Conservation (phyloP, 2,888 invertebrate genomes). For the Carterocephalus palaemon region DNA sequence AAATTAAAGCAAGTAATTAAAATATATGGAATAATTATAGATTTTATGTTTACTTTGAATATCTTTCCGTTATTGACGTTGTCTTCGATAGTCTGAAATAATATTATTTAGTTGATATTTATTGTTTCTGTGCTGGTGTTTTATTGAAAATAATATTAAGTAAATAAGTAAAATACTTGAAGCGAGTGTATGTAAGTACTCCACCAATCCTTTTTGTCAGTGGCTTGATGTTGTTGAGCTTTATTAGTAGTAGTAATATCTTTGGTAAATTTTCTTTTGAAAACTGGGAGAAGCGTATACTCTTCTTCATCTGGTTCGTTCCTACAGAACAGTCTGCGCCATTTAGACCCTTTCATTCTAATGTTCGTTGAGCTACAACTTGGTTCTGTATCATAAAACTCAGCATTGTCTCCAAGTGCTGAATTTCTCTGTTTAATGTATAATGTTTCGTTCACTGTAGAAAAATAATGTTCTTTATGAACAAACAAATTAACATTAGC, state of each 20-base stretch:
- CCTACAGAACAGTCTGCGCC: conserved; percentile 42
- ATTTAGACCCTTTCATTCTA: conserved; percentile 37
- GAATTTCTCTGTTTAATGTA: conserved; percentile 31
- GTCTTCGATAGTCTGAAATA: conserved; percentile 15
- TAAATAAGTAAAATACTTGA: conserved; percentile 37
- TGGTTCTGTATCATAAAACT: neutral
- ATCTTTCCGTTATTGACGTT: conserved; percentile 22
- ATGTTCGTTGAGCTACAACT: conserved; percentile 16
- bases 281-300: conserved; percentile 50
- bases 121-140: too few relatives aligned
- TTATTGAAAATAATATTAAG: too few relatives aligned
- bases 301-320: conserved; percentile 49
- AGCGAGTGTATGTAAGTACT: conserved; percentile 47
- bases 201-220: conserved; percentile 57
- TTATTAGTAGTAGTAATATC: too few relatives aligned
- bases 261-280: conserved; percentile 35
- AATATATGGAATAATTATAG: too few relatives aligned
- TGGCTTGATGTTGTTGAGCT: conserved; percentile 7
- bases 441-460: conserved; percentile 29
- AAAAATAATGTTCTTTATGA: neutral
- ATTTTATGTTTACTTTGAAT: conserved; percentile 28
- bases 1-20: too few relatives aligned
- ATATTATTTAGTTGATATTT: too few relatives aligned
- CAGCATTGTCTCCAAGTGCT: neutral
- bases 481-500: neutral